Base-by-base conservation (phyloP, 2,888 invertebrate genomes). In the Drosophila vallismaia region DNA sequence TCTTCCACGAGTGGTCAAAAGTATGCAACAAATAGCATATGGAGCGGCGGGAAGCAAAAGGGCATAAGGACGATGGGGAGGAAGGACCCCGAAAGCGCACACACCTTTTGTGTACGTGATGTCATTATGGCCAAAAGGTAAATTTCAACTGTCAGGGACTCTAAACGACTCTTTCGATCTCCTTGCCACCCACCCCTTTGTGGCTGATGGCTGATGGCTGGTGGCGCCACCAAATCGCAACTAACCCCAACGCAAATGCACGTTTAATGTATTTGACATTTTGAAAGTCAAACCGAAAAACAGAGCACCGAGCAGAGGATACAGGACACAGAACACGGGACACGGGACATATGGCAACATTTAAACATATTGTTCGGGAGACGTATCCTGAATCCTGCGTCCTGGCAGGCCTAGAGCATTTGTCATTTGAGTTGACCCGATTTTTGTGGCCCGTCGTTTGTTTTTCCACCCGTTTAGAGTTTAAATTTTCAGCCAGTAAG, bases 191-290 rank as follows among this genome's bases (percentile, higher is more conserved):
- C 54, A 44, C 54, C 60, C 76, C 78, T 3, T 3, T 3, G 6
- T n/a, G n/a, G n/a, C 69, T 80, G 19, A 19, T 19, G 19, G 19
- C 19, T 78, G 84, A 78, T 84, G 81, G 79, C 79, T 73, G 80
- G 70, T 50, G 79, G 75, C 52, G 66, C 72, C 81, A 79, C 69
- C 78, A 80, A 83, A 86, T 83, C 79, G 84, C 83, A 81, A 54
- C 74, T 70, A 56, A 72, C 63, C 63, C 53, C 60, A 70, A 73
- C 78, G 76, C 82, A 88, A 89, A 87, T 88, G 84, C 88, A 88
- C 89, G 89, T 89, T 88, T 87, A 87, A 86, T 89, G 88, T 88
- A 85, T 89, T 89, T 89, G 89, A 88, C 89, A 86, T 88, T 86
- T 83, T 76, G 86, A 86, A 85, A 86, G 86, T 84, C 85, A 81